Evolutionary conservation across 1,140 invertebrate genomes (phyloP).

Genomic region (Whitmania pigra): DNA sequence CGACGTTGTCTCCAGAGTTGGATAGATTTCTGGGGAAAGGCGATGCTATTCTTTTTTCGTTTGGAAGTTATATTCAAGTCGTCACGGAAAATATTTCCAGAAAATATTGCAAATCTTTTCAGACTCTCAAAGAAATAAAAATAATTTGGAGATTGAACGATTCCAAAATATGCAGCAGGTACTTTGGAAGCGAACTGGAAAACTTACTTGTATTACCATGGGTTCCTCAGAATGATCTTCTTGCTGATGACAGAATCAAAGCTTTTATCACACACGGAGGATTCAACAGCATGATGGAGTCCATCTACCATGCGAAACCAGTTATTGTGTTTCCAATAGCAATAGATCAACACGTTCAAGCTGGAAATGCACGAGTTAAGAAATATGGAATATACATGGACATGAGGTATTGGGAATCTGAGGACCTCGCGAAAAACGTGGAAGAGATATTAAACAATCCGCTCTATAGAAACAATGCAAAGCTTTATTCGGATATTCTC

Average conservation of each 20-base stretch:
- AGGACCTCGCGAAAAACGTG: conserved; percentile 13
- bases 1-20: neutral
- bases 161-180: neutral
- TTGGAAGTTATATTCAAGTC: conserved; percentile 10
- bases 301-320: conserved; percentile 13
- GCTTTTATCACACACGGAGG: conserved; percentile 16
- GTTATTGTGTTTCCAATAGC: conserved; percentile 11
- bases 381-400: conserved; percentile 18
- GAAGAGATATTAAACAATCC: neutral
- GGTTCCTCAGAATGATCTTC: conserved; percentile 19
- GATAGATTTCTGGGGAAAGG: neutral
- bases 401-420: conserved; percentile 15
- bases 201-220: conserved; percentile 1
- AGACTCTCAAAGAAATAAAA: neutral
- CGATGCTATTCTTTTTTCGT: neutral
- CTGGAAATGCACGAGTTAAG: neutral
- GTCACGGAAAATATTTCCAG: neutral
- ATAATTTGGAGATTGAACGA: neutral
- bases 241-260: conserved; percentile 2
- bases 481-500: conserved; percentile 1
- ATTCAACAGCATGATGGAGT: conserved; percentile 10
- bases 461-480: neutral
- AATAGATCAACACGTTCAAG: neutral
- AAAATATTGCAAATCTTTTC: conserved; percentile 1
- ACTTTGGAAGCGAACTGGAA: neutral